Evolutionary conservation across 2,888 invertebrate species (phyloP).

Genomic region (Drosophila robusta): DNA sequence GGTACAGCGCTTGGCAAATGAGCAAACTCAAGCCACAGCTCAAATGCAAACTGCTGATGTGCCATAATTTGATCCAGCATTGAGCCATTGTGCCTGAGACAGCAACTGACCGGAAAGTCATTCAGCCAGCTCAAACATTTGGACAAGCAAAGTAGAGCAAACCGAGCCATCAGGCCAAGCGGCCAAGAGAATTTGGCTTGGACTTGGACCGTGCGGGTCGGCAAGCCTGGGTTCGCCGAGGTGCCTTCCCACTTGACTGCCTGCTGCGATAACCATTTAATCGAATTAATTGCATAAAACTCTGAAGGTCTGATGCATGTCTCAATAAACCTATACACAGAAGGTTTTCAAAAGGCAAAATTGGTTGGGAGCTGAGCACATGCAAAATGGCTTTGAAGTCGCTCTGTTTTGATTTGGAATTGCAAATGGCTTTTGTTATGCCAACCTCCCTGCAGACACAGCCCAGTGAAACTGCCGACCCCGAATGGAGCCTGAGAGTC

Average conservation of each 20-base stretch:
- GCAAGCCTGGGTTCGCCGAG: neutral
- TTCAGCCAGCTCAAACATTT: constrained; percentile 25
- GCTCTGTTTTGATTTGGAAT: constrained; percentile 32
- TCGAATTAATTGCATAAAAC: constrained; percentile 72
- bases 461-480: constrained; percentile 15
- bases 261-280: constrained; percentile 55
- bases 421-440: constrained; percentile 57
- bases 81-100: constrained; percentile 40
- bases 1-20: constrained; percentile 30
- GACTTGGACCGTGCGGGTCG: constrained; percentile 4
- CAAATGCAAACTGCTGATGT: constrained; percentile 49
- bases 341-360: constrained; percentile 2
- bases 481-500: neutral
- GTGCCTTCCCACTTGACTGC: constrained; percentile 6
- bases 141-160: constrained; percentile 15
- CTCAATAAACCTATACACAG: constrained; percentile 21
- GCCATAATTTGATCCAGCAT: constrained; percentile 48
- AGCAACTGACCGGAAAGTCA: constrained; percentile 26
- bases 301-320: constrained; percentile 38
- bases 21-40: constrained; percentile 33
- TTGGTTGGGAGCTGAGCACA: neutral
- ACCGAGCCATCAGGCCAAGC: neutral
- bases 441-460: constrained; percentile 16
- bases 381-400: constrained; percentile 34
- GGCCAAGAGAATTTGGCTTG: neutral